These are phyloP conservation scores for Cossypha polioptera DNA, from an alignment of 2,797 vertebrate genomes.

Conservation along the genomic window DNA sequence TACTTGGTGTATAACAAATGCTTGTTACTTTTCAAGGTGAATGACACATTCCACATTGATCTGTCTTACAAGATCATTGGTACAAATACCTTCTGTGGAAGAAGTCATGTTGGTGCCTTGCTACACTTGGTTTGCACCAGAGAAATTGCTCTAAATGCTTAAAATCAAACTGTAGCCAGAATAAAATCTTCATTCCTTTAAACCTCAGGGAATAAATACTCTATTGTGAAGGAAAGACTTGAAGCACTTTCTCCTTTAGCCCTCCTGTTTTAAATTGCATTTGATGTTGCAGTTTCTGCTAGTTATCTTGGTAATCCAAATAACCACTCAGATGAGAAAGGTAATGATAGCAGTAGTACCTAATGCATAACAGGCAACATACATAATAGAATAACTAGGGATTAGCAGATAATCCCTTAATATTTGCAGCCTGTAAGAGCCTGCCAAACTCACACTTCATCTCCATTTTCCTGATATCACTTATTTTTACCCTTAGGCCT, in stretches of 20 bases:
- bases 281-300: not conserved
- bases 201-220: not conserved
- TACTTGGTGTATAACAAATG: not conserved
- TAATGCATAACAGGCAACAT: not conserved
- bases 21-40: not conserved
- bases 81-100: not conserved
- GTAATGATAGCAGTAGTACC: not conserved
- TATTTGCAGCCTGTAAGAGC: not conserved
- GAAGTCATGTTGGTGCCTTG: not conserved
- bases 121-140: not conserved
- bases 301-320: not conserved
- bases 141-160: not conserved
- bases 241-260: not conserved
- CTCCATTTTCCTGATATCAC: not conserved
- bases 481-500: conserved; percentile 23
- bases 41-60: not conserved
- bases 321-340: not conserved
- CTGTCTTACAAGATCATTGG: accelerated
- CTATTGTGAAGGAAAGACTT: not conserved
- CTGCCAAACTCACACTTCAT: not conserved
- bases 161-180: not conserved
- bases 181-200: not conserved
- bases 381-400: conserved; percentile 1
- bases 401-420: not conserved
- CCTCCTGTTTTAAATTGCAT: not conserved